Conservation (phyloP, 2,113 vertebrate genomes). For the Nerophis ophidion region DNA sequence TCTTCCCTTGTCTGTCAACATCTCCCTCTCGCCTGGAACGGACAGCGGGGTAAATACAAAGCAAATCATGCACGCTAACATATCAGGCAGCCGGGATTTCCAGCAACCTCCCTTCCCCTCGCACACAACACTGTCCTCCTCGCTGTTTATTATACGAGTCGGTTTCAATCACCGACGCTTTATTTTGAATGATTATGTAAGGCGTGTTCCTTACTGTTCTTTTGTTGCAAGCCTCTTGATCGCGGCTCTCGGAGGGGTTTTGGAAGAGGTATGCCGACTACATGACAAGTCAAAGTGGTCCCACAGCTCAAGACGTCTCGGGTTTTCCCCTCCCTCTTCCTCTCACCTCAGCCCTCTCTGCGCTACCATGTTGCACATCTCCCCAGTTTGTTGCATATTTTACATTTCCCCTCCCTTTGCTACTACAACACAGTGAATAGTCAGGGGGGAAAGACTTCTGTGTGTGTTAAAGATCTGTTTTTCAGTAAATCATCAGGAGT, state of each 20-base stretch:
- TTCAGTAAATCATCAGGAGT: constrained; percentile 69
- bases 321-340: constrained; percentile 19
- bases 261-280: constrained; percentile 42
- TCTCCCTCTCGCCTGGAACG: constrained; percentile 65
- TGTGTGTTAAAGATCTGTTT: constrained; percentile 66
- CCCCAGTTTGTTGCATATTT: constrained; percentile 62
- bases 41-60: constrained; percentile 63
- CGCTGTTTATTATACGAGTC: constrained; percentile 15
- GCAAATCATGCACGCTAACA: constrained; percentile 63
- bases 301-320: constrained; percentile 37
- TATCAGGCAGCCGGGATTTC: constrained; percentile 56
- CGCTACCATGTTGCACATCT: constrained; percentile 40
- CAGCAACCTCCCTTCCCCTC: constrained; percentile 23
- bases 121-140: constrained; percentile 20
- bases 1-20: constrained; percentile 75
- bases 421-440: constrained; percentile 54
- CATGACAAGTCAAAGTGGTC: constrained; percentile 58
- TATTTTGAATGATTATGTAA: constrained; percentile 27
- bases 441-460: constrained; percentile 61
- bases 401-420: constrained; percentile 61
- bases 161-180: constrained; percentile 13
- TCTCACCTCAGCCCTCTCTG: constrained; percentile 55
- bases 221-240: constrained; percentile 30
- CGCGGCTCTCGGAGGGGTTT: constrained; percentile 38
- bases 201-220: constrained; percentile 19